A percentile compares a stretch with the other conserved stretches of the same genome.
Conservation (phyloP, 2,113 vertebrate species). For the Perca schrenkii region DNA sequence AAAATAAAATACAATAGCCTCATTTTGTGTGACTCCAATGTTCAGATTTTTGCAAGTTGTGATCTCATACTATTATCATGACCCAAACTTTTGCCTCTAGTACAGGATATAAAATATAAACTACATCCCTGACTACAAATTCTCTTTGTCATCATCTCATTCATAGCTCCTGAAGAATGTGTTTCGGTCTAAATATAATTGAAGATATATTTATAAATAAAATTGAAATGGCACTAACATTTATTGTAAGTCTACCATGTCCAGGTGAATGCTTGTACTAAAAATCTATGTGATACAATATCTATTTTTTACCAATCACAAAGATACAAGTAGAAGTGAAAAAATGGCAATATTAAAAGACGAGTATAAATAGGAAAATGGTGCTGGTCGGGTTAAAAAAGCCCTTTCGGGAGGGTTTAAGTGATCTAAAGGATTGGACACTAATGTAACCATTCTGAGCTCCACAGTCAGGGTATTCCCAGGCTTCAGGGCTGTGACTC, state of each 20-base stretch:
- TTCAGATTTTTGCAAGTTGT: background rate
- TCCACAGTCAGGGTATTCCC: background rate
- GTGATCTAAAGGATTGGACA: constrained; percentile 1
- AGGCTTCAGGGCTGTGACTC: background rate
- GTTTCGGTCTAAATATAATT: background rate
- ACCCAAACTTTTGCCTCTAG: background rate
- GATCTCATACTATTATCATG: background rate
- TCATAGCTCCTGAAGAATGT: background rate
- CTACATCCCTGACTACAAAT: background rate
- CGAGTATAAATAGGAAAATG: background rate
- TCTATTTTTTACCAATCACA: background rate
- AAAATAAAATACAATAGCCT: background rate
- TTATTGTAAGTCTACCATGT: background rate
- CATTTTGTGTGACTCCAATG: background rate
- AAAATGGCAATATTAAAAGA: background rate
- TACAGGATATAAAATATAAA: background rate
- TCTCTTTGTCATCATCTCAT: background rate
- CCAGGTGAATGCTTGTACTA: background rate
- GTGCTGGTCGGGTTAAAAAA: background rate
- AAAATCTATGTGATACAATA: background rate
- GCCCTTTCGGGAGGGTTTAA: background rate
- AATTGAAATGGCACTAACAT: too few relatives aligned
- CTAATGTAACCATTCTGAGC: background rate
- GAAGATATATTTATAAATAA: too few relatives aligned
- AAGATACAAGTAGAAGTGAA: background rate